Evolutionary conservation across 2,888 invertebrate species (phyloP), one percentile per base, ranked within the genome.

Genomic region (Masnerella sp.): DNA sequence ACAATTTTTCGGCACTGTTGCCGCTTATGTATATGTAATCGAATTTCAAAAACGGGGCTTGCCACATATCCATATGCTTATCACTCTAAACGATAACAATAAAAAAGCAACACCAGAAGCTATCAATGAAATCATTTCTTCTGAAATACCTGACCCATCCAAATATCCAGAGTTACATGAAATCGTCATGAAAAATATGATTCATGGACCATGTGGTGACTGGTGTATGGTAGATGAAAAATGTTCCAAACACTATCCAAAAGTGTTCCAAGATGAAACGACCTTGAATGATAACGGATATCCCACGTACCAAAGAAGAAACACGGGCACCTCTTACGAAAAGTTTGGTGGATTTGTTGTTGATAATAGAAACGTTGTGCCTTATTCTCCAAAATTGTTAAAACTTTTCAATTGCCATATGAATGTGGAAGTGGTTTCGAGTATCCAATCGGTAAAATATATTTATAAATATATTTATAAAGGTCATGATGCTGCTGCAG

Each of bases 301-400:
- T 5, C 75, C 12, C 54, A 71, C 40, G 2, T 82, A 82, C 74
- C 73, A 68, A 17, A 54, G 80, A 65, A 70, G 75, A 40, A 67
- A 81, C 59, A 75, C 52, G 47, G 78, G 76, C 20, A 68, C 25
- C 11, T 43, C 32, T 18, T 75, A 77, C 43, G 67, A 76, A 49
- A 70, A 74, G 18, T 11, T 30, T 17, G 30, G 51, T 14, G 76
- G 75, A 28, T 61, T 74, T 22, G 32, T 38, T 28, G 73, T 83
- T n/a, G n/a, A n/a, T 8, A 86, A 85, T 71, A 70, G 78, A 14
- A 82, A 80, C 77, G 80, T 83, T 22, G 85, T 87, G 7, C 83
- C 83, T 14, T 83, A 77, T 42, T 70, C 61, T 52, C 69, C 75
- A n/a, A 34, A 22, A 32, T n/a, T n/a, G n/a, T n/a, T n/a, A n/a